Evolutionary conservation across 2,888 invertebrate genomes (phyloP).

Genomic region (Tipula unca): DNA sequence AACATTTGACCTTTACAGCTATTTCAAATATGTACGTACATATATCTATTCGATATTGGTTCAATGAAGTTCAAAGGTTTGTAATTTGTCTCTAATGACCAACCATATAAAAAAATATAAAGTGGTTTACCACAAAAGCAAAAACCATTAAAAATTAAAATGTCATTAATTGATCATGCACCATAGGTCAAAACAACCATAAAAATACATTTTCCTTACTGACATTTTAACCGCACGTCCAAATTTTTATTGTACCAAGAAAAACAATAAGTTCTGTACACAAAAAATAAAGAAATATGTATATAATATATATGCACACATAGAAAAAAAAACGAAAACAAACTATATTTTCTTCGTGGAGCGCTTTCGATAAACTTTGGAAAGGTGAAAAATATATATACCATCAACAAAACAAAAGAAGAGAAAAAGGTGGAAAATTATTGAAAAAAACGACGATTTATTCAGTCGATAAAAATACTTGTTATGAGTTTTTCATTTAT

Average conservation of each 20-base stretch:
- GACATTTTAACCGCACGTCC: background rate
- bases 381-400: background rate
- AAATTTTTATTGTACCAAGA: background rate
- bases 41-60: too few species aligned
- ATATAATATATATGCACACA: background rate
- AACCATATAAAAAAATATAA: background rate
- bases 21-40: too few species aligned
- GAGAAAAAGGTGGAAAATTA: background rate
- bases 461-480: background rate
- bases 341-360: background rate
- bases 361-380: background rate
- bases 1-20: too few species aligned
- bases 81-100: background rate
- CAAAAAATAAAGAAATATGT: background rate
- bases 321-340: background rate
- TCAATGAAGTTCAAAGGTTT: too few species aligned
- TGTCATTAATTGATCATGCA: background rate
- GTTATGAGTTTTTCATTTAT: background rate
- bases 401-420: background rate
- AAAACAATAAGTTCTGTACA: background rate
- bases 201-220: background rate
- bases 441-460: conserved; percentile 15
- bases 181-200: background rate
- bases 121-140: background rate
- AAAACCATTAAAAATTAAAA: background rate